Percentiles rank a stretch among this genome's conserved stretches.
These are phyloP conservation scores for Rhinoptilus africanus DNA, from an alignment of 2,113 vertebrate genomes.

Conservation along the genomic window DNA sequence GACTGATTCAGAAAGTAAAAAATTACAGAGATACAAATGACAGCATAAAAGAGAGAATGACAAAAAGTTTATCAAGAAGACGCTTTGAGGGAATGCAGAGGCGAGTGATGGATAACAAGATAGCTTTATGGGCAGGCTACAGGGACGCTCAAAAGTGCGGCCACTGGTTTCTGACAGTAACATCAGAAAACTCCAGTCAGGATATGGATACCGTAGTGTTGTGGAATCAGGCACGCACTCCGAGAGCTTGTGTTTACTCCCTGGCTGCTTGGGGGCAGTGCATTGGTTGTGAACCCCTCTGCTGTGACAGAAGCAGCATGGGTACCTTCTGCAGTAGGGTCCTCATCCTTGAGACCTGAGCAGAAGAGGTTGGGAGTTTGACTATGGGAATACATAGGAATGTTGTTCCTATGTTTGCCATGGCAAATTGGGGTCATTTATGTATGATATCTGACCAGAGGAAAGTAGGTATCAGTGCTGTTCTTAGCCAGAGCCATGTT, in stretches of 20 bases:
- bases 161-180: not conserved
- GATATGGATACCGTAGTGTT: not conserved
- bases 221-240: not conserved
- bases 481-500: not conserved
- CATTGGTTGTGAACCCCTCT: not conserved
- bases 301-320: not conserved
- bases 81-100: not conserved
- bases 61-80: not conserved
- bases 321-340: not conserved
- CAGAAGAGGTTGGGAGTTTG: not conserved
- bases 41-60: not conserved
- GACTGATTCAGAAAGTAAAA: not conserved
- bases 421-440: not conserved
- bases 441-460: not conserved
- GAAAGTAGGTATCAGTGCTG: not conserved
- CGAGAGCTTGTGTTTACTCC: not conserved
- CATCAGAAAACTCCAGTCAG: not conserved
- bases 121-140: not conserved
- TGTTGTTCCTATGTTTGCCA: not conserved
- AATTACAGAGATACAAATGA: not conserved
- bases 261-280: not conserved
- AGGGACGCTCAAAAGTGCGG: not conserved
- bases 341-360: not conserved
- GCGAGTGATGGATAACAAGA: not conserved
- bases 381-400: not conserved